Percentiles rank a stretch among this genome's conserved stretches.
phyloP scores from a whole-genome alignment of 2,888 invertebrate genomes.

The Stenurella melanura region DNA sequence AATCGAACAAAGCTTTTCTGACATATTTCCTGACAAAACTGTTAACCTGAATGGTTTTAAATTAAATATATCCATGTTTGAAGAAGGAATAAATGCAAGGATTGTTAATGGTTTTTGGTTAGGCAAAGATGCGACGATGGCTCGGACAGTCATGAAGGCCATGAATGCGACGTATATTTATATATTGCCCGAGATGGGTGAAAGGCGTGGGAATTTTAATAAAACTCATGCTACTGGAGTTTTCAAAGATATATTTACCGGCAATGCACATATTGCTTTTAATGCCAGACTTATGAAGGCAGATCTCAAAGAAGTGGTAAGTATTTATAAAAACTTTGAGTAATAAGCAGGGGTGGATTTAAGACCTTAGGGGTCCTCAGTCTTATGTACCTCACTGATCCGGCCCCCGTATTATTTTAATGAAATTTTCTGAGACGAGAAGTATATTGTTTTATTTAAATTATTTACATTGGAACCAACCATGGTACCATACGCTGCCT shows the following conservation, averaged over 20 bases:
- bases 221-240: not conserved
- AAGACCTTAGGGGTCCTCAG: no score
- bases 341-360: no score
- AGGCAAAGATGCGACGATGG: conserved; percentile 13
- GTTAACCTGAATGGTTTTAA: conserved; percentile 5
- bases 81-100: not conserved
- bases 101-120: not conserved
- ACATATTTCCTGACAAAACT: conserved; percentile 19
- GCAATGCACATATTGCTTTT: conserved; percentile 9
- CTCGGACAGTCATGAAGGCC: not conserved
- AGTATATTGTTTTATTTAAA: no score
- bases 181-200: not conserved
- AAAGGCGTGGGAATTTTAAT: not conserved
- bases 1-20: not conserved
- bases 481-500: no score
- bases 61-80: conserved; percentile 29
- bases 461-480: no score
- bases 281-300: conserved; percentile 1
- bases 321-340: not conserved
- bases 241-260: not conserved
- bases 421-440: no score
- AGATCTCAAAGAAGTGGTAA: not conserved
- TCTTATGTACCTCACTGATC: no score
- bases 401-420: no score
- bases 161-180: conserved; percentile 13